Conservation (phyloP, 2,888 invertebrate genomes). For the Pherbina coryleti region DNA sequence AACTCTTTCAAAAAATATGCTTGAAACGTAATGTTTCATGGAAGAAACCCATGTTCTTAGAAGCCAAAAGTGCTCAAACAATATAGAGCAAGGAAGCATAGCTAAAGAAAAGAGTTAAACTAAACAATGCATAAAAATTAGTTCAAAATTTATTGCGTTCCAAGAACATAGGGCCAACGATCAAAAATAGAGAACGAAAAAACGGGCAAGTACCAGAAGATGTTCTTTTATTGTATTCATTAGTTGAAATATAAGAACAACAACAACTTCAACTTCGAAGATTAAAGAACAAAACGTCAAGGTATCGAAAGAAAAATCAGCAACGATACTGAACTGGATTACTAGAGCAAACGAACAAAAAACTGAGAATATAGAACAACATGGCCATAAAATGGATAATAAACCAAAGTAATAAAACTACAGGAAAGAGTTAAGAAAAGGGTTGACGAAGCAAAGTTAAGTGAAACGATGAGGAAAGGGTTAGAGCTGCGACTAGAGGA, state of each 20-base stretch:
- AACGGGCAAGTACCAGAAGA: not conserved
- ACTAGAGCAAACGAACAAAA: slow-evolving; percentile 30
- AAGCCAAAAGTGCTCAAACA: not conserved
- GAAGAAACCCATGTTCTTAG: not conserved
- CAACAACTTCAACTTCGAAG: not conserved
- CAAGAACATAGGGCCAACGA: not conserved
- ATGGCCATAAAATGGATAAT: not conserved
- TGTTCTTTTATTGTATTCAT: slow-evolving; percentile 2
- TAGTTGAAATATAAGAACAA: not conserved
- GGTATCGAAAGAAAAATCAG: not conserved
- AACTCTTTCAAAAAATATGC: slow-evolving; percentile 28
- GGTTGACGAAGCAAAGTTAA: not conserved
- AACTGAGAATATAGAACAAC: not conserved
- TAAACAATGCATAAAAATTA: slow-evolving; percentile 29
- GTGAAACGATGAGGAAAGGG: not conserved
- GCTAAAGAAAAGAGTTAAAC: slow-evolving; percentile 4
- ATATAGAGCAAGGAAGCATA: not conserved
- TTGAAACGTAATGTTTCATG: not conserved
- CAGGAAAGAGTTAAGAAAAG: slow-evolving; percentile 15
- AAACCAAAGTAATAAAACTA: slow-evolving; percentile 16
- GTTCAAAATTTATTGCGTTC: slow-evolving; percentile 22
- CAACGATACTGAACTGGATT: slow-evolving; percentile 27
- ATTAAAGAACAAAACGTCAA: slow-evolving; percentile 30
- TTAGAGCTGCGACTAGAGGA: not conserved
- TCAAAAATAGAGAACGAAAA: not conserved